These are phyloP conservation scores for Myrmecobius fasciatus DNA, from an alignment of 2,113 vertebrate species.

Conservation along the genomic window DNA sequence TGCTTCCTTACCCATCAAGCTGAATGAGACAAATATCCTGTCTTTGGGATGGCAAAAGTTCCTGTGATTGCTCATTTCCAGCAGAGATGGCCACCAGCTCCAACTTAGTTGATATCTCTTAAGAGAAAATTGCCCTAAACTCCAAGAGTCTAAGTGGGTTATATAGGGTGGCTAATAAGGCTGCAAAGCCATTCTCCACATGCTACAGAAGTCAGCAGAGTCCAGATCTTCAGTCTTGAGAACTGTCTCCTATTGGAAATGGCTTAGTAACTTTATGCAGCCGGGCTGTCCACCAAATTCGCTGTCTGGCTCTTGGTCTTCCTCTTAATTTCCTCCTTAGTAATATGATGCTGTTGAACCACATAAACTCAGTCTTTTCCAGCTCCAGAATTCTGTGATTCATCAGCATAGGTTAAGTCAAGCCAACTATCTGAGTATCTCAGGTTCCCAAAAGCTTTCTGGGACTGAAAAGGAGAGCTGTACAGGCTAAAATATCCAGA, in stretches of 20 bases:
- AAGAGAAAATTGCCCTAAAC: neutral
- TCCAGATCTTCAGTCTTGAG: neutral
- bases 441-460: neutral
- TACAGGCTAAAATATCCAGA: neutral
- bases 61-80: too few relatives aligned
- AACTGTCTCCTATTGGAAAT: neutral
- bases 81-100: too few relatives aligned
- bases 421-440: neutral
- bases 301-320: neutral
- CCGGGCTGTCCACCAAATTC: neutral
- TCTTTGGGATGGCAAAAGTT: too few relatives aligned
- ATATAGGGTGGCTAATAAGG: neutral
- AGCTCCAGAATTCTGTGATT: neutral
- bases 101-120: too few relatives aligned
- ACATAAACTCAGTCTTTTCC: neutral
- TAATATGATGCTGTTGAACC: neutral
- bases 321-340: neutral
- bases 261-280: neutral
- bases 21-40: too few relatives aligned
- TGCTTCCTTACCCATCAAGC: neutral
- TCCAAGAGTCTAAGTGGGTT: neutral
- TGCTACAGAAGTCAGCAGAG: neutral
- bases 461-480: neutral
- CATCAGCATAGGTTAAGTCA: neutral
- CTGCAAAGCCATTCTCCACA: neutral